Conservation (phyloP, 2,113 vertebrate genomes). For the Anarrhichthys ocellatus region DNA sequence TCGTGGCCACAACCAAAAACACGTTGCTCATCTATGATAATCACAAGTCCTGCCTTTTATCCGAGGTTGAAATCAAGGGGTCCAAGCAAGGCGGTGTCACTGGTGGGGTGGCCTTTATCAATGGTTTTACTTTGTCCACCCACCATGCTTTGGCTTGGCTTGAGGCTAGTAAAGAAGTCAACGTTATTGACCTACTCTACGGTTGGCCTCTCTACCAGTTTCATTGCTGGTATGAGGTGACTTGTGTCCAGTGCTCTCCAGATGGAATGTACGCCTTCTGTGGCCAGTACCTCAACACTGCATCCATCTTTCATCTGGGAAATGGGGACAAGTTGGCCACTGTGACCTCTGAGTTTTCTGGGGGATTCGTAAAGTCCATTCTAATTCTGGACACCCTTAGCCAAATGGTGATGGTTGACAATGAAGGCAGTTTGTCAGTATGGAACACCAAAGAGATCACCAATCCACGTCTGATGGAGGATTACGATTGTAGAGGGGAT, state of each 20-base stretch:
- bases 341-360: constrained; percentile 95
- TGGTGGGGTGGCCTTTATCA: constrained; percentile 91
- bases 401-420: constrained; percentile 99
- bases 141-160: constrained; percentile 98
- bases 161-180: constrained; percentile 97
- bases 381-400: constrained; percentile 92
- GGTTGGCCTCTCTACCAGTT: constrained; percentile 99
- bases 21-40: constrained; percentile 98
- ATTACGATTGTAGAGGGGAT: constrained; percentile 95
- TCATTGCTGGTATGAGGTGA: constrained; percentile 99
- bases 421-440: constrained; percentile 94
- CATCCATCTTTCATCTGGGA: constrained; percentile 94
- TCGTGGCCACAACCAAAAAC: constrained; percentile 97
- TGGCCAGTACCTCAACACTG: constrained; percentile 95
- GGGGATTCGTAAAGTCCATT: constrained; percentile 97
- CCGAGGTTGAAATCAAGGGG: constrained; percentile 97
- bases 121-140: constrained; percentile 94
- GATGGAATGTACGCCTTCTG: constrained; percentile 97
- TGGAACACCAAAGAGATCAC: constrained; percentile 96
- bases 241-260: constrained; percentile 95
- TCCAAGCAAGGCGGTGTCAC: constrained; percentile 90
- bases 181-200: constrained; percentile 94
- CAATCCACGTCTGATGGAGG: constrained; percentile 93
- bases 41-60: constrained; percentile 95
- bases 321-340: constrained; percentile 96